Conservation (phyloP, 2,797 vertebrate genomes). For the Muscicapa striata region DNA sequence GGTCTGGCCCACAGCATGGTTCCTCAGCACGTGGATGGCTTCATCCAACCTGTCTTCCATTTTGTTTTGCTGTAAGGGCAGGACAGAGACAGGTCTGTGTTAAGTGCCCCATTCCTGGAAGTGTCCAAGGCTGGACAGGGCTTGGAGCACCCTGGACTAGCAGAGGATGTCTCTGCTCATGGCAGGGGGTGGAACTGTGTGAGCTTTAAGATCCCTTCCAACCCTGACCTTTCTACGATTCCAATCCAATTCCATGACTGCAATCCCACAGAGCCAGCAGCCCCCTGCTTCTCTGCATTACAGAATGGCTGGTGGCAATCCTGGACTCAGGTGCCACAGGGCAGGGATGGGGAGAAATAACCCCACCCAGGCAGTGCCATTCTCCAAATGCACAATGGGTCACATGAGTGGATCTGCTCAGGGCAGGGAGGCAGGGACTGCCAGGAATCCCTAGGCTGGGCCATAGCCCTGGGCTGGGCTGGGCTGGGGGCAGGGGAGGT, state of each 20-base stretch:
- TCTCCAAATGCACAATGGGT: neutral
- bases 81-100: neutral
- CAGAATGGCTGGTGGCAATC: neutral
- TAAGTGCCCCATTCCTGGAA: neutral
- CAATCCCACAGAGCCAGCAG: neutral
- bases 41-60: slow-evolving; percentile 97
- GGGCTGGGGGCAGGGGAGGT: neutral
- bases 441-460: neutral
- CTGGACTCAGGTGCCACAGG: neutral
- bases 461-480: fast-evolving
- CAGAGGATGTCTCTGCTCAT: neutral
- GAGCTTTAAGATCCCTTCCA: neutral
- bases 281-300: neutral
- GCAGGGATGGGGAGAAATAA: neutral
- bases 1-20: slow-evolving; percentile 90
- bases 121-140: neutral
- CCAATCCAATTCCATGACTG: neutral
- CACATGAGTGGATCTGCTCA: neutral
- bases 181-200: neutral
- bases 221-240: neutral
- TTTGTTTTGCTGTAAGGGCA: slow-evolving; percentile 86
- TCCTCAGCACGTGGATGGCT: slow-evolving; percentile 95
- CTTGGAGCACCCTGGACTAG: neutral
- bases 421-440: neutral
- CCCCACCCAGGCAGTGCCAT: neutral